phyloP scores from a whole-genome alignment of 2,888 invertebrate species.

The Caenorhabditis drosophilae region DNA sequence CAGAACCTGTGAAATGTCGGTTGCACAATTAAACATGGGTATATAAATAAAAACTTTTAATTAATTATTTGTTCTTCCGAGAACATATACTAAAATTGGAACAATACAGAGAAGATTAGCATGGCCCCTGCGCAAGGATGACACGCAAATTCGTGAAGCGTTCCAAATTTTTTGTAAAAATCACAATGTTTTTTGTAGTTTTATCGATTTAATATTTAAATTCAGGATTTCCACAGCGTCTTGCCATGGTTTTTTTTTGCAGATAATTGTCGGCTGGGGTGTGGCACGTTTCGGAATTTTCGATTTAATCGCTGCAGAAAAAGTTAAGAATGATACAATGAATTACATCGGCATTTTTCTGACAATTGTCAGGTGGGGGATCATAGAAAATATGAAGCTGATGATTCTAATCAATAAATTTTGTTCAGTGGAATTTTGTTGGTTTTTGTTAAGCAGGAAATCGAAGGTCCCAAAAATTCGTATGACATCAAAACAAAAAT shows the following conservation, averaged over 20 bases:
- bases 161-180: constrained; percentile 77
- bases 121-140: constrained; percentile 90
- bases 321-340: constrained; percentile 51
- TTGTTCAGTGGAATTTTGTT: constrained; percentile 54
- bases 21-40: too few relatives aligned
- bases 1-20: too few relatives aligned
- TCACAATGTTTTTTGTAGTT: background rate
- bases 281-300: constrained; percentile 66
- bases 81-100: constrained; percentile 77
- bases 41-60: too few relatives aligned
- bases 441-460: constrained; percentile 43
- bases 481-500: constrained; percentile 12
- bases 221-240: too few relatives aligned
- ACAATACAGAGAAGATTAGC: constrained; percentile 91
- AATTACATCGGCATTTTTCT: constrained; percentile 61
- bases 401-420: too few relatives aligned
- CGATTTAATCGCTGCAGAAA: constrained; percentile 47
- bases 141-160: constrained; percentile 91
- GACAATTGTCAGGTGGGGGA: too few relatives aligned
- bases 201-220: too few relatives aligned
- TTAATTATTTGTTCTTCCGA: constrained; percentile 15
- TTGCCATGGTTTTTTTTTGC: too few relatives aligned
- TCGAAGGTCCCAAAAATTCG: too few relatives aligned
- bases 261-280: constrained; percentile 64
- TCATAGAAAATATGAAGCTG: too few relatives aligned